phyloP scores from a whole-genome alignment of 2,797 vertebrate species.

The Lutra lutra region DNA sequence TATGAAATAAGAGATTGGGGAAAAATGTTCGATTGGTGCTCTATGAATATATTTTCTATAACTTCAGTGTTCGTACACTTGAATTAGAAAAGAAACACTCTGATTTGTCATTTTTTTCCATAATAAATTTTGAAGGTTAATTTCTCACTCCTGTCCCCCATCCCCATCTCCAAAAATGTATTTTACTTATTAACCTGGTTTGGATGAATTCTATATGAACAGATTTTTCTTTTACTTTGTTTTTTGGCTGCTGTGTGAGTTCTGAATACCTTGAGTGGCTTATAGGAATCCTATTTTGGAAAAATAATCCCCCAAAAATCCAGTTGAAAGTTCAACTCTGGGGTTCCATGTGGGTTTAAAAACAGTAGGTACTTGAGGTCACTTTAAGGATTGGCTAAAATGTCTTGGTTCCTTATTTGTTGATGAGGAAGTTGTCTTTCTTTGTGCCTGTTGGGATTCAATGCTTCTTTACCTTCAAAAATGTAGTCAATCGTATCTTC shows the following conservation, averaged over 20 bases:
- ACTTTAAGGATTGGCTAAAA: background rate
- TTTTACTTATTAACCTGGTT: constrained; percentile 24
- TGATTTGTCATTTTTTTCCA: background rate
- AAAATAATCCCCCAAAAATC: constrained; percentile 49
- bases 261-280: constrained; percentile 25
- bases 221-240: constrained; percentile 31
- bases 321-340: background rate
- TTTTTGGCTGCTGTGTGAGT: background rate
- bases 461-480: constrained; percentile 27
- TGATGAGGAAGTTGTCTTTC: background rate
- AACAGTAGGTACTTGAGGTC: background rate
- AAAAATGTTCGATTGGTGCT: background rate
- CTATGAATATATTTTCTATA: constrained; percentile 1
- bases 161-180: background rate
- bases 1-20: constrained; percentile 9
- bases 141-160: background rate
- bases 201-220: background rate
- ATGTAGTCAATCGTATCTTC: background rate
- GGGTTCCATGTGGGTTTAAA: background rate
- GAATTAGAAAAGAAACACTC: constrained; percentile 39
- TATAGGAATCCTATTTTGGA: constrained; percentile 16
- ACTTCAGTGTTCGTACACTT: background rate
- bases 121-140: background rate
- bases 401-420: constrained; percentile 5
- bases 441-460: background rate